Base-by-base conservation (phyloP, 2,888 invertebrate species). In the Chorisops tibialis region DNA sequence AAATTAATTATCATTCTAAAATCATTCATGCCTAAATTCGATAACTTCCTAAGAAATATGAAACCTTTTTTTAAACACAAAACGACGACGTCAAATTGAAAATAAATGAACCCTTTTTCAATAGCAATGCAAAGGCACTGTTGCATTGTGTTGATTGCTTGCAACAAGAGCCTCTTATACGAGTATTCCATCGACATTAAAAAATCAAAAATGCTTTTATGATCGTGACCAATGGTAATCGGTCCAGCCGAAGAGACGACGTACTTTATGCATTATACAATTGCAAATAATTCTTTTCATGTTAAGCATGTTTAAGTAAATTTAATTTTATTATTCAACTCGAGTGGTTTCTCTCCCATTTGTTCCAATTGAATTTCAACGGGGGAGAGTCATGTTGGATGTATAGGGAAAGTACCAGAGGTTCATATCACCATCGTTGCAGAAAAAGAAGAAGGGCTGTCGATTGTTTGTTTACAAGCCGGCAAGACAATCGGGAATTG, bases 251-350 rank as follows among this genome's bases (percentile, higher is more conserved):
- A 41, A 9, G n/a, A 12, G n/a, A 41, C 41, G 6, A 11, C 41
- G 41, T 12, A 16, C 12, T 41, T 11, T 16, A 16, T 12, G 41
- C 12, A 41, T 12, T 7, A 18, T 18, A 41, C 41, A 18, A 41
- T 18, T 41, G 14, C 14, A 6, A 16, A 41, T 41, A 41, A 16
- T 14, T 41, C 41, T 12, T 16, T 37, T 30, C 52, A 51, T 52
- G 52, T 49, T 62, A 56, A 56, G 38, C 56, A 38, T 22, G 38
- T 62, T 49, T 56, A 39, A 58, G 50, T 49, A 48, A 56, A 56
- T 62, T 62, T 62, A 58, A 58, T 58, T 62, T 49, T 56, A 37
- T 37, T 37, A 62, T 56, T 62, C 49, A 58, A 30, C 38, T 48
- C 30, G 39, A 62, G 56, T 56, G 62, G 49, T 48, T 56, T 50